A percentile compares a stretch with the other conserved stretches of the same genome.
Conservation (phyloP, 37 sponge, comb jelly and placozoan genomes). For the Diacarnus erythraeanus region DNA sequence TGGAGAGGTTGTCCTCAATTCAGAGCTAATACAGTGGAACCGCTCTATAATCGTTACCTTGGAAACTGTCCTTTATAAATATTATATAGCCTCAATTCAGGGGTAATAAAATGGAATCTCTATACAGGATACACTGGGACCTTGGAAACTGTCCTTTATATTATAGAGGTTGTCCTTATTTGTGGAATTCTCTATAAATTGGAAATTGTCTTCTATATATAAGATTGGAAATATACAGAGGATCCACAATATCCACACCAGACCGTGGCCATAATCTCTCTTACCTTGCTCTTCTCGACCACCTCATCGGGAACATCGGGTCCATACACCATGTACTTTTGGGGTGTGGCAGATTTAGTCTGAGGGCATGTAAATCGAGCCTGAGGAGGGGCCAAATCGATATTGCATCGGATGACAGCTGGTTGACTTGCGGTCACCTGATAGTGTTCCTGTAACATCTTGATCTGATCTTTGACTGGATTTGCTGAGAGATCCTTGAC, state of each 20-base stretch:
- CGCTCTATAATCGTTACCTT: background rate
- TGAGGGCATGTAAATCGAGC: constrained; percentile 43
- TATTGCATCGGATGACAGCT: background rate
- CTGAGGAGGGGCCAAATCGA: constrained; percentile 12
- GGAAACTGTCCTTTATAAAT: too few relatives aligned
- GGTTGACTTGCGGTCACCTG: constrained; percentile 6
- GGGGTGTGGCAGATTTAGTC: background rate
- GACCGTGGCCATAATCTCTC: too few relatives aligned
- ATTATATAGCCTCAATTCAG: too few relatives aligned
- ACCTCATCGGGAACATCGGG: constrained; percentile 35
- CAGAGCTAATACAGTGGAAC: background rate
- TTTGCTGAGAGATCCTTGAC: background rate
- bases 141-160: too few relatives aligned
- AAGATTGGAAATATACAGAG: too few relatives aligned
- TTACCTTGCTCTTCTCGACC: constrained; percentile 13
- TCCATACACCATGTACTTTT: background rate
- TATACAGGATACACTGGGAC: too few relatives aligned
- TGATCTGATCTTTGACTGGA: constrained; percentile 23
- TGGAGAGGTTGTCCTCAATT: too few relatives aligned
- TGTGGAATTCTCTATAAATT: too few relatives aligned
- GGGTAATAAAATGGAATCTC: too few relatives aligned
- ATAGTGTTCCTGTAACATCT: constrained; percentile 21
- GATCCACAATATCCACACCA: too few relatives aligned
- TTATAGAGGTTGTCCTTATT: too few relatives aligned
- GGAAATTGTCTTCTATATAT: too few relatives aligned